Conservation (phyloP, 23 tunicate genomes). For the Ascidia mentula region DNA sequence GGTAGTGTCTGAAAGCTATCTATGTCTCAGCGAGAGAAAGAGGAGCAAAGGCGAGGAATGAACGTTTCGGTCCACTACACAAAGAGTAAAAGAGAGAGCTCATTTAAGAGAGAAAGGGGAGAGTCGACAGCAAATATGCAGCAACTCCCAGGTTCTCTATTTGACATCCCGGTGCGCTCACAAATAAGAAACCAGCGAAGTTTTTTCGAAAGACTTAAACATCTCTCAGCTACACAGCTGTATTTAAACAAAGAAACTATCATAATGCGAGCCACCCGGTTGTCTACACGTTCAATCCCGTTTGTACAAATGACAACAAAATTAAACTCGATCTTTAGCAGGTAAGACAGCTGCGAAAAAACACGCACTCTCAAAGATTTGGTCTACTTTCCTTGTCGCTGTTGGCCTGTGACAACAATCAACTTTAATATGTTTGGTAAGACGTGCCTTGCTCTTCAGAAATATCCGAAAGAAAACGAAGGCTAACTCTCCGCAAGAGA, state of each 20-base stretch:
- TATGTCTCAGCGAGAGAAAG: slow-evolving; percentile 8
- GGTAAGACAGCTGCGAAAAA: background rate
- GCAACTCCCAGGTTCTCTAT: background rate
- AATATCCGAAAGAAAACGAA: background rate
- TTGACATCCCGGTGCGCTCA: background rate
- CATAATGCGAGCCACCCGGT: no score
- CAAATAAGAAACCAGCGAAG: background rate
- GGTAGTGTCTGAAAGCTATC: background rate
- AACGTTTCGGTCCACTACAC: background rate
- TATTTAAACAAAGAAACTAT: no score
- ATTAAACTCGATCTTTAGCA: no score
- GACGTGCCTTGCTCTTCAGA: background rate
- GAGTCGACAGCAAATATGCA: background rate
- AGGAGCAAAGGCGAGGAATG: slow-evolving; percentile 1
- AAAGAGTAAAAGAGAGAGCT: background rate
- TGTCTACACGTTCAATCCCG: no score
- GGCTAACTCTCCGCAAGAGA: background rate
- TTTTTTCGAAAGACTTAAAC: background rate
- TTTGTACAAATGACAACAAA: no score
- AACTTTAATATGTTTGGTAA: slow-evolving; percentile 2
- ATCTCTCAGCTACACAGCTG: background rate
- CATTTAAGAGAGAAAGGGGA: background rate
- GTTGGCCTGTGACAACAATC: background rate
- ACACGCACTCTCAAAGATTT: background rate
- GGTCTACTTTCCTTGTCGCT: background rate